Evolutionary conservation across 2,113 vertebrate species (phyloP), one percentile per base, ranked within the genome.

Genomic region (Colinus virginianus): DNA sequence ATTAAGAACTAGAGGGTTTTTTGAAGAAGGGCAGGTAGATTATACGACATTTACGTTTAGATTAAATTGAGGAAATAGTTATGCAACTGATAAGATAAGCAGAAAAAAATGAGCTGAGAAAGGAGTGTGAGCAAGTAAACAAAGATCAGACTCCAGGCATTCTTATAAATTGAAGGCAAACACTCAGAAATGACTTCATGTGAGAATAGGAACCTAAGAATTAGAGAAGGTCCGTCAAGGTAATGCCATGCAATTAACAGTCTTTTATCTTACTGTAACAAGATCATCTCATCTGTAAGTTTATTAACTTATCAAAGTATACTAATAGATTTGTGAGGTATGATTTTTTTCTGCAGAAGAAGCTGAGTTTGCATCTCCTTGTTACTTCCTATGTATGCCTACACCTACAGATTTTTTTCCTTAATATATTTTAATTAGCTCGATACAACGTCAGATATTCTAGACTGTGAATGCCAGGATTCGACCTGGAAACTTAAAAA

Each of bases 21-120:
- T 80, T n/a, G 13, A 79, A 80, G 61, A 75, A 64, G 62, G 43
- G 28, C 22, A 86, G 67, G 78, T 38, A 69, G 42, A 30, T 8
- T 45, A 61, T 38, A 63, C 49, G 17, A 46, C 46, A 74, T 61
- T 70, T 95, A 86, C 23, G 42, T 59, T 75, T 59, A 80, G 42
- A 94, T 62, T 83, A 80, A 90, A 88, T n/a, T 6, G 15, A 13
- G 8, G 7, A 91, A 87, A 59, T 38, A 87, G 55, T 90, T 90
- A 83, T 59, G 56, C 59, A 63, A 70, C 59, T 59, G 71, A 80
- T 70, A 32, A 91, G 68, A 86, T 67, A 90, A 80, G 45, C 49
- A 90, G 45, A 88, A 66, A 68, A 63, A 26, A 5, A 85, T 79
- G 59, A 87, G 28, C 45, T 74, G 71, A 77, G 17, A 80, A 58